Base-by-base conservation (phyloP, 2,888 invertebrate genomes). In the Lapara coniferarum region DNA sequence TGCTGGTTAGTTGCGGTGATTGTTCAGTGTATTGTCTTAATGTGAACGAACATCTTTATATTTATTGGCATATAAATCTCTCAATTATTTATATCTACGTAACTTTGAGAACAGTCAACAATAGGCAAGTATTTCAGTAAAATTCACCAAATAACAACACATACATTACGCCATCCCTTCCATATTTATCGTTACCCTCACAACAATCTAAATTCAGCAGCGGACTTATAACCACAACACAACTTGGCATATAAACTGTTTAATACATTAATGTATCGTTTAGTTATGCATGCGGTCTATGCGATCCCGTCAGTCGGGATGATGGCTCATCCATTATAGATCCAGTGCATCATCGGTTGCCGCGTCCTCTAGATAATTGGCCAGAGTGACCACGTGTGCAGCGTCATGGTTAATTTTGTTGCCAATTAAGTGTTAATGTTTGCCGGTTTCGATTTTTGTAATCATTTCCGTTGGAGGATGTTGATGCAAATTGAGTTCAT, bases 281-380 rank as follows among this genome's bases (percentile, higher is more conserved):
- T 85, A 81, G 84, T 88, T 88, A 87, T 86, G 87, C 86, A 89
- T 89, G 89, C 85, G 86, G 4, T 58, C 68, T 88, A 89, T 89
- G 88, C 90, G 89, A 85, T 90, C 90, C 90, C 90, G 91, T 91
- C 90, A 89, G 86, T 89, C 85, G 87, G 90, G 89, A 85, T 88
- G 90, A 89, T 91, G 85, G 85, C 91, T 93, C 92, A 92, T 93
- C 92, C 92, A 93, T 93, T 92, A 93, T 91, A 93, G 91, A 93
- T 92, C 87, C 89, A 83, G 85, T 85, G 83, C 77, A 89, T 85
- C 87, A 88, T 87, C 84, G 83, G 81, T 80, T 82, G 79, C 85
- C 88, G 87, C 90, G 90, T 91, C 91, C 91, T 92, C 91, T 91
- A 91, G 89, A 92, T 93, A 93, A 93, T 93, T 93, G 92, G 92